Percentiles rank a stretch among this genome's conserved stretches.
These are phyloP conservation scores for Psammodynastes pulverulentus DNA, from an alignment of 2,113 vertebrate genomes.

Conservation along the genomic window DNA sequence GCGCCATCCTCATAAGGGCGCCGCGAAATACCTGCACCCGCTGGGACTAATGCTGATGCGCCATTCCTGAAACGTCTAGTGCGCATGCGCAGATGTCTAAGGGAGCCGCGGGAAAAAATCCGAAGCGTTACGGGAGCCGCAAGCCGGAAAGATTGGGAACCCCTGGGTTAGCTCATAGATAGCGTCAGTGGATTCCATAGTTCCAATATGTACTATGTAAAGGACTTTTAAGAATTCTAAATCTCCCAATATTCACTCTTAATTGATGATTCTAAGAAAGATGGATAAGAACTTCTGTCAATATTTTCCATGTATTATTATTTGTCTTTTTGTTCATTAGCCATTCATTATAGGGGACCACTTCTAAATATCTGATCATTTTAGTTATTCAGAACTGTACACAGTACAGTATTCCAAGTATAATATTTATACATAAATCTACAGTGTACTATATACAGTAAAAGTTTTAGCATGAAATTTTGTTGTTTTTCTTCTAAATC, in stretches of 20 bases:
- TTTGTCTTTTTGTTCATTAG: not conserved
- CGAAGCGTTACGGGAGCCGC: too few relatives aligned
- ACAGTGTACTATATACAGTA: not conserved
- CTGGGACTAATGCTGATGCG: too few relatives aligned
- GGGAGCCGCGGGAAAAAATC: too few relatives aligned
- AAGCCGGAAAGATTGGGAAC: too few relatives aligned
- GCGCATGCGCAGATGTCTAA: too few relatives aligned
- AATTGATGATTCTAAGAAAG: not conserved
- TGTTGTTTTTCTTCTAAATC: not conserved
- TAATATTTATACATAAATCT: not conserved
- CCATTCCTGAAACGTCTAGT: too few relatives aligned
- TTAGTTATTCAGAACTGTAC: not conserved
- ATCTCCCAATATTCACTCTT: not conserved
- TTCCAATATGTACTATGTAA: not conserved
- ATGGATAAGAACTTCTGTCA: not conserved
- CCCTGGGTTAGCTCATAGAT: too few relatives aligned
- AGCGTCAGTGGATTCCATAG: not conserved
- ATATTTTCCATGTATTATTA: not conserved
- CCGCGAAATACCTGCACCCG: too few relatives aligned
- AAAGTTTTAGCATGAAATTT: not conserved
- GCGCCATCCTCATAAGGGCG: too few relatives aligned
- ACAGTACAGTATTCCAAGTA: not conserved
- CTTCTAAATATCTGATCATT: not conserved
- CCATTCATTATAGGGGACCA: not conserved
- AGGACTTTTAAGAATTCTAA: not conserved